These are phyloP conservation scores for Drosophila navojoa DNA, from an alignment of 1,140 invertebrate genomes.

Conservation along the genomic window DNA sequence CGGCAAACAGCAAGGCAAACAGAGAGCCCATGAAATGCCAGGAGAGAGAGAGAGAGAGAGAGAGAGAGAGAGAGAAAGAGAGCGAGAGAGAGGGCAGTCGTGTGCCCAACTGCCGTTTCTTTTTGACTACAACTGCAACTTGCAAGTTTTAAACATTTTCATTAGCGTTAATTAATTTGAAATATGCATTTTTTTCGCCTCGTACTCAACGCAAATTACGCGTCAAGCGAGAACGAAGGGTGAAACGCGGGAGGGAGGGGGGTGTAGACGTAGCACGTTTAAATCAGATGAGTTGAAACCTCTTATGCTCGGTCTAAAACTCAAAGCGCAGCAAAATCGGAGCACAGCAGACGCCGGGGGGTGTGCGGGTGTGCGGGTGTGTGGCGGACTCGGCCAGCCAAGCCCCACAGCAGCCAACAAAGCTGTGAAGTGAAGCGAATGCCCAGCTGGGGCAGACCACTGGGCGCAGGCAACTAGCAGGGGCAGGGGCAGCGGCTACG, in stretches of 20 bases:
- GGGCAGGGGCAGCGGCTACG: too few species aligned
- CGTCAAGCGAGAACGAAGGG: constrained; percentile 1
- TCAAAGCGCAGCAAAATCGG: constrained; percentile 74
- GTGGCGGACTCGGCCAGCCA: neutral
- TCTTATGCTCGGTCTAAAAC: constrained; percentile 70
- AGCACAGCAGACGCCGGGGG: constrained; percentile 32
- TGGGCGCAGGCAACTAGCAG: constrained; percentile 2
- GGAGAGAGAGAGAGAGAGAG: neutral
- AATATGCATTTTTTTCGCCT: constrained; percentile 66
- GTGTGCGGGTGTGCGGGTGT: too few species aligned
- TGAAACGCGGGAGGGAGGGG: neutral
- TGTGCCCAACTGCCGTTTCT: neutral
- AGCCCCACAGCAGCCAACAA: constrained; percentile 20
- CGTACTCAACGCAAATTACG: constrained; percentile 69
- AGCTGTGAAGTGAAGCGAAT: constrained; percentile 50
- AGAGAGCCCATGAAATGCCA: neutral
- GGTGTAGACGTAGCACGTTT: neutral
- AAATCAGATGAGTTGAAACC: constrained; percentile 54
- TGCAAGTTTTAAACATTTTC: constrained; percentile 79
- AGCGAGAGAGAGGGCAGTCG: neutral
- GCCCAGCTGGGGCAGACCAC: constrained; percentile 36
- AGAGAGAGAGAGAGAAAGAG: neutral
- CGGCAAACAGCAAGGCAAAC: constrained; percentile 23
- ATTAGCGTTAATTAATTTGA: constrained; percentile 82
- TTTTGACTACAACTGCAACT: constrained; percentile 49